Evolutionary conservation across 2,113 vertebrate species (phyloP).

Genomic region (Chloebia gouldiae): DNA sequence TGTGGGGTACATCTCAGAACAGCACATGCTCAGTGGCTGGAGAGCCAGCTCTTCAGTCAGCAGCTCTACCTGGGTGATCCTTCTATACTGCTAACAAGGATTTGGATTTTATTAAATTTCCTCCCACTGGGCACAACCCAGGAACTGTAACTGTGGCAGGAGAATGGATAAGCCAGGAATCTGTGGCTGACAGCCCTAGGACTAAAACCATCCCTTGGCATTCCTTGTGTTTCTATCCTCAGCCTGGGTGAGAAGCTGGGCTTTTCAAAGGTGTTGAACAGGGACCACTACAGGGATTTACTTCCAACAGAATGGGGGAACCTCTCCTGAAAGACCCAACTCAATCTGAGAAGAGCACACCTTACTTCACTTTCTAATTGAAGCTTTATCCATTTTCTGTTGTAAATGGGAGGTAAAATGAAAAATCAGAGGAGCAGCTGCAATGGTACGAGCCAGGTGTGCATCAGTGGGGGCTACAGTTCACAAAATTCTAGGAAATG

Average conservation of each 20-base stretch:
- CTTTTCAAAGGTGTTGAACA: not conserved
- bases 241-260: not conserved
- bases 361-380: not conserved
- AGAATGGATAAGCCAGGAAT: not conserved
- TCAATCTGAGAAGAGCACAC: not conserved
- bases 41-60: not conserved
- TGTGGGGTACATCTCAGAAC: accelerated
- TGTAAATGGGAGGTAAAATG: not conserved
- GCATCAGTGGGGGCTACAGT: not conserved
- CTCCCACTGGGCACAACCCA: not conserved
- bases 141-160: not conserved
- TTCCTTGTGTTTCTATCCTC: not conserved
- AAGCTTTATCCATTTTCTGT: not conserved
- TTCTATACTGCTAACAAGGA: not conserved
- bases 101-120: not conserved
- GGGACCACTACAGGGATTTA: not conserved
- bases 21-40: accelerated
- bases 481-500: not conserved
- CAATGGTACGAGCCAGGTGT: accelerated
- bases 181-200: not conserved
- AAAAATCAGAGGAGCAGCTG: not conserved
- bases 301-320: not conserved
- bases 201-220: not conserved
- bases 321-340: not conserved
- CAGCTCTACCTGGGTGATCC: not conserved